Conservation (phyloP, 2,113 vertebrate species). For the Ailuropoda melanoleuca region DNA sequence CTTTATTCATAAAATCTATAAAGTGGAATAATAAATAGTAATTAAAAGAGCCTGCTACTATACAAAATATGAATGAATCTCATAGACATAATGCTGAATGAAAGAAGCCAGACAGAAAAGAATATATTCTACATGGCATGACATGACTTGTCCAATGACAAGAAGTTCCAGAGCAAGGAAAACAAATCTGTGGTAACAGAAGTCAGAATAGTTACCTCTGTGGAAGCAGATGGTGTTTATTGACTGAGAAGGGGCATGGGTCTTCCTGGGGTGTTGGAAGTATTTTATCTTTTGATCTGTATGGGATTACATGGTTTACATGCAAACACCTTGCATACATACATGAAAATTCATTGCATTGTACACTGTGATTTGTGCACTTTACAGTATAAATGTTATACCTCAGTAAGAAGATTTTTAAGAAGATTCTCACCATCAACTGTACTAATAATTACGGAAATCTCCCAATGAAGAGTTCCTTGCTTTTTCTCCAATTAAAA, state of each 20-base stretch:
- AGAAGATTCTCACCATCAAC: background rate
- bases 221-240: background rate
- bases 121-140: background rate
- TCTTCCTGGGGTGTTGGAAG: background rate
- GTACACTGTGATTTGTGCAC: background rate
- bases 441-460: background rate
- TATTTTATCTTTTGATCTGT: background rate
- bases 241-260: background rate
- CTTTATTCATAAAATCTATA: background rate
- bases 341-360: background rate
- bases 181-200: background rate
- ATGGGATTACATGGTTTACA: background rate
- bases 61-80: background rate
- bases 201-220: background rate
- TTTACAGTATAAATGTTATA: background rate
- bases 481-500: slow-evolving; percentile 26
- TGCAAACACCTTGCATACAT: background rate
- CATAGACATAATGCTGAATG: background rate
- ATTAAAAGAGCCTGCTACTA: background rate
- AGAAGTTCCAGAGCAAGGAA: background rate
- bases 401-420: background rate
- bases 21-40: background rate
- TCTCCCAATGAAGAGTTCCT: background rate
- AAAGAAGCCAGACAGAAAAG: background rate
- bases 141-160: background rate